Base-by-base conservation (phyloP, 2,113 vertebrate genomes). In the Callorhinus ursinus region DNA sequence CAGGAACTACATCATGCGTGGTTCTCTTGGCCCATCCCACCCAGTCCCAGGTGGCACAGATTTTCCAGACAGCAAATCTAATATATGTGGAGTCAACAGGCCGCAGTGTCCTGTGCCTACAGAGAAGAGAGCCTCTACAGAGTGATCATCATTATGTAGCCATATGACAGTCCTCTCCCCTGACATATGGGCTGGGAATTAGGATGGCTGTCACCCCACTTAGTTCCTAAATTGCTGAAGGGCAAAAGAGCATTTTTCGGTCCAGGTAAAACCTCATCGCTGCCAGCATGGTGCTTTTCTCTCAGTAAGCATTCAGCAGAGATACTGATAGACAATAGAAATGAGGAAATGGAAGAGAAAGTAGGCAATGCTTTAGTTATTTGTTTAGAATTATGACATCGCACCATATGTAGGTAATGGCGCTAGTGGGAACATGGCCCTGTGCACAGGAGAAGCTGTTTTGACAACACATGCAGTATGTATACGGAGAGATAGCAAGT, bases 131-230 rank as follows among this genome's bases (percentile, higher is more conserved):
- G 59, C 63, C 69, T 92, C 65, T 33, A 18, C 63, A 77, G 90
- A 88, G n/a, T 42, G 63, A 82, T 88, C 85, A 53, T 97, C 69
- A 92, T 97, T 94, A 88, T 18, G 49, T 26, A 88, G 83, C 87
- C 90, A 93, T 95, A 53, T 88, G 95, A 97, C 71, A 42, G 88
- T 4, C 42, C 57, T 92, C 24, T 95, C 88, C 61, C 92, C 55
- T 86, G 81, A 92, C 97, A 97, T 95, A 96, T 94, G 94, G 94
- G 22, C 42, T 98, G 94, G 65, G 87, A 98, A 82, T 97, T 98
- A 42, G 59, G 59, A 92, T 82, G 90, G 26, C 77, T 94, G n/a
- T 88, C 81, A 63, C 81, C 90, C 53, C 7, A 65, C 76, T 93
- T 84, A 79, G 24, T 63, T 96, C 42, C 71, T 94, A 96, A 93